Conservation (phyloP, 2,113 vertebrate species). For the Poeciliopsis occidentalis region DNA sequence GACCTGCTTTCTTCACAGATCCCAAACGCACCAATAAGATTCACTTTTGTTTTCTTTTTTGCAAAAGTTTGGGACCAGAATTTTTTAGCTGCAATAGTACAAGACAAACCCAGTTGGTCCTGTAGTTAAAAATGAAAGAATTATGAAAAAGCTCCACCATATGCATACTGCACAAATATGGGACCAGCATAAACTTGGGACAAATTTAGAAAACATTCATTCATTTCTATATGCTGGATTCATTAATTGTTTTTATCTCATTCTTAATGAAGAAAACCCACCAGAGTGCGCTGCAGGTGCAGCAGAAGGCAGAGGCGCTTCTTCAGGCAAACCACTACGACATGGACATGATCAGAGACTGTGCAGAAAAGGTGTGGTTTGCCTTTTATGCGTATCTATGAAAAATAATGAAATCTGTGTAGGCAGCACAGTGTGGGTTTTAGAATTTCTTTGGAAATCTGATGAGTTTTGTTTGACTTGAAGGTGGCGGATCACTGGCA, state of each 20-base stretch:
- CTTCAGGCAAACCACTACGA: too few relatives aligned
- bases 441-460: background rate
- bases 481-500: conserved; percentile 97
- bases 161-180: background rate
- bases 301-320: too few relatives aligned
- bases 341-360: too few relatives aligned
- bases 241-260: conserved; percentile 2
- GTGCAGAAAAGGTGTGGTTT: too few relatives aligned
- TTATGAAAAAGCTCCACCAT: background rate
- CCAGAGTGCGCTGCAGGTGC: too few relatives aligned
- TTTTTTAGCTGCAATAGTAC: too few relatives aligned
- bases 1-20: conserved; percentile 57
- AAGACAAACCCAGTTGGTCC: background rate
- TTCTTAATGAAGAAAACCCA: conserved; percentile 89
- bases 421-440: background rate
- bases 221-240: background rate
- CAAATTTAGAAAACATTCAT: conserved; percentile 24
- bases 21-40: background rate
- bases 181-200: conserved; percentile 9
- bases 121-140: background rate
- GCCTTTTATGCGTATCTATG: too few relatives aligned
- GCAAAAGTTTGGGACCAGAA: conserved; percentile 15
- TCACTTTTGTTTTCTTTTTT: conserved; percentile 29
- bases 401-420: background rate
- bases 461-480: conserved; percentile 15